Evolutionary conservation across 2,113 vertebrate species (phyloP).

Genomic region (Rhombomys opimus): DNA sequence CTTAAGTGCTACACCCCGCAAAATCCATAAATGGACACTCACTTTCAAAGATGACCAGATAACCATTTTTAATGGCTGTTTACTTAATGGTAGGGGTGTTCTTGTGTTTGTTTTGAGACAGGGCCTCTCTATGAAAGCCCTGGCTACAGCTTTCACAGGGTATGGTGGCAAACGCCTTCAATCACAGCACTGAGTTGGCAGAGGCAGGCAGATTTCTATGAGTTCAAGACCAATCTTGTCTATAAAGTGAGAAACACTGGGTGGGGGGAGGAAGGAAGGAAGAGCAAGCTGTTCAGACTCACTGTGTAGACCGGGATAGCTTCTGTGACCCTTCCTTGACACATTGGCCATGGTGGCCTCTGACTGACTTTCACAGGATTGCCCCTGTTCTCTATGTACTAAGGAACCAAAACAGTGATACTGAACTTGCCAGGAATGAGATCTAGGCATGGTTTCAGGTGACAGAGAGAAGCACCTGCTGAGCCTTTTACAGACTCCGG

Average conservation of each 20-base stretch:
- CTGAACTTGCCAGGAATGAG: neutral
- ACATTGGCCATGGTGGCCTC: neutral
- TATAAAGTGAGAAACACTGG: too few relatives aligned
- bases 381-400: neutral
- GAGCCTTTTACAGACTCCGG: neutral
- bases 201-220: too few relatives aligned
- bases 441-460: neutral
- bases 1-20: neutral
- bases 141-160: neutral
- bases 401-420: neutral
- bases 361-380: neutral
- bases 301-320: neutral
- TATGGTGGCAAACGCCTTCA: too few relatives aligned
- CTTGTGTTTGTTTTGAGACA: neutral
- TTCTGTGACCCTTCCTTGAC: neutral
- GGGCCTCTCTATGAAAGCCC: neutral
- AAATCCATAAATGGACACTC: neutral
- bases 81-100: neutral
- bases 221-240: too few relatives aligned
- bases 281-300: neutral
- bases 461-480: neutral
- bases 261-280: too few relatives aligned
- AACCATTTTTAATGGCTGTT: neutral
- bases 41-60: slow-evolving; percentile 3
- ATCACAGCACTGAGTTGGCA: too few relatives aligned